A percentile compares a stretch with the other conserved stretches of the same genome.
phyloP scores from a whole-genome alignment of 2,888 invertebrate species.

The Phyto melanocephala region DNA sequence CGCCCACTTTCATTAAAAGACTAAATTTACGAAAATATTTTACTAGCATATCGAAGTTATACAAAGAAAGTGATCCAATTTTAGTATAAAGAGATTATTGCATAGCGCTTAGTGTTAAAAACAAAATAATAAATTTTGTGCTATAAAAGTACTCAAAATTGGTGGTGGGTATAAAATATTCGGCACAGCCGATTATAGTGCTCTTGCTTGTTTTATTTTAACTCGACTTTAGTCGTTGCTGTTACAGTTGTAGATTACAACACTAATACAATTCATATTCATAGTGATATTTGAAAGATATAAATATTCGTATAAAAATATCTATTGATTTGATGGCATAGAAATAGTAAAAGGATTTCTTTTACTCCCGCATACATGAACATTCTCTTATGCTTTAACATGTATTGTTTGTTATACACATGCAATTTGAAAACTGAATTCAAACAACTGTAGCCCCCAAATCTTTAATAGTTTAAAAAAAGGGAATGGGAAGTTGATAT shows the following conservation, averaged over 20 bases:
- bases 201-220: too few relatives aligned
- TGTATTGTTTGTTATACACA: constrained; percentile 1
- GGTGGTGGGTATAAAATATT: too few relatives aligned
- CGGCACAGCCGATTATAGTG: too few relatives aligned
- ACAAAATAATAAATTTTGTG: too few relatives aligned
- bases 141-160: too few relatives aligned
- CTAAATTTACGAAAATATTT: too few relatives aligned
- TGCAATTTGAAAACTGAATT: constrained; percentile 41
- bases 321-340: constrained; percentile 34
- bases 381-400: neutral
- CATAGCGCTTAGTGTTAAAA: too few relatives aligned
- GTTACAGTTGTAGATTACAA: neutral
- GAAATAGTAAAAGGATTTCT: constrained; percentile 24
- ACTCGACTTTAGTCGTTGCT: constrained; percentile 58
- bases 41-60: too few relatives aligned
- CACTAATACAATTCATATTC: neutral
- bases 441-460: constrained; percentile 1
- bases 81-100: too few relatives aligned
- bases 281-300: constrained; percentile 8
- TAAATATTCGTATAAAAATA: neutral
- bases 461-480: neutral
- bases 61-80: too few relatives aligned
- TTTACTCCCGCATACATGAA: constrained; percentile 10
- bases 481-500: neutral
- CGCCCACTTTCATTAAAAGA: too few relatives aligned